Evolutionary conservation across 2,888 invertebrate species (phyloP).

Genomic region (Agrochola circellaris): DNA sequence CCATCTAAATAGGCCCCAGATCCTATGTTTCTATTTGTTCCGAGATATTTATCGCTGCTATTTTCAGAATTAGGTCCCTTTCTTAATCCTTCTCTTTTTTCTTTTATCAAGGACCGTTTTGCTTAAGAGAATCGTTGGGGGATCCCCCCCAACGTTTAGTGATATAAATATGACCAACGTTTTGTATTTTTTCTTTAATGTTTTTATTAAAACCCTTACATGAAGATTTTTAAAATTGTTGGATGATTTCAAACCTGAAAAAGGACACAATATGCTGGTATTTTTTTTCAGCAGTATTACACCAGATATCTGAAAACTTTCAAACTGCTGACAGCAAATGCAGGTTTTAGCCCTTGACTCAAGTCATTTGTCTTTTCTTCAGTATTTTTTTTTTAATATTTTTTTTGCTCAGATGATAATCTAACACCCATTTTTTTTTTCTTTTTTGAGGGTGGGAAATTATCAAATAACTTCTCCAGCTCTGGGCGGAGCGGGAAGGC

Average conservation of each 20-base stretch:
- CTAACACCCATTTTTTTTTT: neutral
- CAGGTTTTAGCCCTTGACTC: too few species aligned
- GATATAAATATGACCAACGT: neutral
- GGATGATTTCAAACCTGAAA: neutral
- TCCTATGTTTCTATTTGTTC: slow-evolving; percentile 61
- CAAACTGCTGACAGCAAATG: neutral
- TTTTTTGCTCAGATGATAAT: neutral
- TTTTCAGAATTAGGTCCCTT: slow-evolving; percentile 49
- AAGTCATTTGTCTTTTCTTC: too few species aligned
- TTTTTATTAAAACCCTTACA: neutral
- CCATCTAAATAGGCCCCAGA: slow-evolving; percentile 46
- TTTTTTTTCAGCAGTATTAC: neutral
- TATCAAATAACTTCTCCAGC: too few species aligned
- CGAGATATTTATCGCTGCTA: slow-evolving; percentile 56
- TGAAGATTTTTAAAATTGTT: neutral
- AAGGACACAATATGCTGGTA: neutral
- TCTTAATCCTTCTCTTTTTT: slow-evolving; percentile 46
- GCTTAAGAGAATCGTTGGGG: neutral
- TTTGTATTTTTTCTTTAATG: neutral
- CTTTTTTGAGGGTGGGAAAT: too few species aligned
- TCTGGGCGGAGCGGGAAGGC: too few species aligned
- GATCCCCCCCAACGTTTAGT: neutral
- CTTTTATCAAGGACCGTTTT: slow-evolving; percentile 14
- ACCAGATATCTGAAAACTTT: neutral
- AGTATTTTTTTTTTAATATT: too few species aligned